Base-by-base conservation (phyloP, 2,113 vertebrate species). In the Marmota flaviventris region DNA sequence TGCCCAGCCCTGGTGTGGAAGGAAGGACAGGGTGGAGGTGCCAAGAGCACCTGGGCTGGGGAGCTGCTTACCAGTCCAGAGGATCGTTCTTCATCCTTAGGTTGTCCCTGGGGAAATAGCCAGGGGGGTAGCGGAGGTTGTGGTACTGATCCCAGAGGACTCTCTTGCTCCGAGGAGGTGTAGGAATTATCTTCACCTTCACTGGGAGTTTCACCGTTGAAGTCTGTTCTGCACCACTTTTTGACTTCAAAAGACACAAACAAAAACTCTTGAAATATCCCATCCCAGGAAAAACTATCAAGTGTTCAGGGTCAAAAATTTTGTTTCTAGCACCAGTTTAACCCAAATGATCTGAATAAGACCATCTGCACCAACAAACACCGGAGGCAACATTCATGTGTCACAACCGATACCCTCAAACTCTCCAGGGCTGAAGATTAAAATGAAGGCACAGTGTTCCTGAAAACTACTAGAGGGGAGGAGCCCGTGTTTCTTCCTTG, bases 91-190 rank as follows among this genome's bases (percentile, higher is more conserved):
- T 99, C 99, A 99, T 99, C 92, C 99, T 98, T 82, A 99, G 97
- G 95, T 99, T 99, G 98, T 99, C 99, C 72, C 99, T 98, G 83
- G 99, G 99, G 95, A 99, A 99, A 98, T 99, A 99, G 75, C 99
- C 99, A 0, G 99, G 99, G 0, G 99, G 99, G 25, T 99, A 99
- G 65, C 99, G 99, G 86, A 99, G 99, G 96, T 99, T 99, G 97
- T 99, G 99, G 97, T 99, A 99, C 85, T 99, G 99, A 98, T 99
- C 99, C 99, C 99, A 99, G 37, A 99, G 98, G 53, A 99, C 98
- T 90, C 99, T 98, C 98, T 99, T 99, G 85, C 99, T 99, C 37
- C 99, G 99, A 14, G 99, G 99, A 4, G 99, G 99, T 18, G 99
- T 99, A 0, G 99, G 99, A 90, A 99, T 99, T 7, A 99, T 99